phyloP scores from a whole-genome alignment of 2,797 vertebrate species.

The Thamnophis elegans region DNA sequence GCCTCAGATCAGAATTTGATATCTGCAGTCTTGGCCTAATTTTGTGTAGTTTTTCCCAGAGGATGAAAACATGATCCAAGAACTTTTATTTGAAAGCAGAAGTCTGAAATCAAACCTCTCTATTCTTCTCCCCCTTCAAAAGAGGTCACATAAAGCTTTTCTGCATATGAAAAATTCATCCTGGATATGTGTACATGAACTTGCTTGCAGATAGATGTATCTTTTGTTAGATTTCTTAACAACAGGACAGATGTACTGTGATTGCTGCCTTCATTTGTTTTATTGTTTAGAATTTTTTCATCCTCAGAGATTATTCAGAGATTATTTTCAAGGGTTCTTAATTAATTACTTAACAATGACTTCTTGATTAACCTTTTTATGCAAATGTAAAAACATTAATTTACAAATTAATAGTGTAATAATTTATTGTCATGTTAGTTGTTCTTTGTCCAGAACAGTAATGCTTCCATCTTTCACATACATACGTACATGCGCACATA shows the following conservation, averaged over 20 bases:
- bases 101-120: neutral
- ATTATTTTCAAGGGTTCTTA: neutral
- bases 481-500: too few relatives aligned
- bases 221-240: neutral
- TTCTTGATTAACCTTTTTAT: neutral
- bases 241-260: neutral
- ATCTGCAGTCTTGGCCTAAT: neutral
- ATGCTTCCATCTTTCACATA: neutral
- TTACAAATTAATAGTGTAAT: neutral
- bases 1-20: neutral
- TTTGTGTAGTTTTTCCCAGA: neutral
- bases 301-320: neutral
- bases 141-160: neutral
- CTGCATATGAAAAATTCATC: neutral
- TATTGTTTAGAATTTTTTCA: neutral
- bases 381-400: neutral
- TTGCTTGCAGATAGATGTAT: neutral
- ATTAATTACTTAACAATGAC: neutral
- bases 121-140: neutral
- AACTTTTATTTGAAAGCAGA: neutral
- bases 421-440: neutral
- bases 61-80: neutral
- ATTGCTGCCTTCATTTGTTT: neutral
- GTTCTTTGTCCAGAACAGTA: neutral
- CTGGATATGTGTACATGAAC: neutral